Evolutionary conservation across 2,888 invertebrate genomes (phyloP).

Genomic region (Tribolium freemani): DNA sequence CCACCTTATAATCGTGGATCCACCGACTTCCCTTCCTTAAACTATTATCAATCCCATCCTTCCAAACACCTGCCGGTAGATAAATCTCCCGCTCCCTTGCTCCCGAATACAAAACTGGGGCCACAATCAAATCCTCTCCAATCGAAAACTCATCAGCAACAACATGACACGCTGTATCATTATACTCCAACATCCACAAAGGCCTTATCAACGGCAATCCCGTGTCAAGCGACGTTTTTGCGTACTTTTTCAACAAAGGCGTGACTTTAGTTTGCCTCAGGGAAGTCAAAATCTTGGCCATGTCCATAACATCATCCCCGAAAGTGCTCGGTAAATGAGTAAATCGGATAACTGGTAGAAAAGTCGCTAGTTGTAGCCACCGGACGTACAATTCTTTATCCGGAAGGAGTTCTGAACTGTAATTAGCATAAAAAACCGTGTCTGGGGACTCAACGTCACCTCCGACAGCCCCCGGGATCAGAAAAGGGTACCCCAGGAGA

Average conservation of each 20-base stretch:
- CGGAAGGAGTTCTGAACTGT: conserved; percentile 72
- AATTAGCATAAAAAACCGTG: conserved; percentile 66
- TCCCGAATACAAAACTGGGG: conserved; percentile 83
- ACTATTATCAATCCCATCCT: conserved; percentile 90
- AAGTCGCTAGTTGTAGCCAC: conserved; percentile 92
- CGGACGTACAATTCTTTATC: conserved; percentile 88
- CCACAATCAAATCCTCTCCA: conserved; percentile 91
- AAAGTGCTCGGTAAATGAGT: conserved; percentile 92
- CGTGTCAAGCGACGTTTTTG: conserved; percentile 83
- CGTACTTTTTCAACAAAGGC: conserved; percentile 82
- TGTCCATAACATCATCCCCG: conserved; percentile 83
- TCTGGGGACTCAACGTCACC: conserved; percentile 83
- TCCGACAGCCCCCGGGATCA: conserved; percentile 94
- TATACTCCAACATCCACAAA: conserved; percentile 89
- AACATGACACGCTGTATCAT: conserved; percentile 81
- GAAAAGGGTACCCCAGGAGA: conserved; percentile 91
- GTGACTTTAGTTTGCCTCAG: conserved; percentile 83
- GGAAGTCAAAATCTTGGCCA: conserved; percentile 81
- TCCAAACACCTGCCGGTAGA: conserved; percentile 93
- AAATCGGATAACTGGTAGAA: conserved; percentile 92
- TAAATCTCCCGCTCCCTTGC: conserved; percentile 86
- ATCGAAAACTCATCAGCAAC: conserved; percentile 90
- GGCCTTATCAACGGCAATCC: conserved; percentile 90
- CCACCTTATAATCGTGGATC: conserved; percentile 90
- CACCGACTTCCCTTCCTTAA: conserved; percentile 89